Base-by-base conservation (phyloP, 2,797 vertebrate species). In the Lycodopsis pacificus region DNA sequence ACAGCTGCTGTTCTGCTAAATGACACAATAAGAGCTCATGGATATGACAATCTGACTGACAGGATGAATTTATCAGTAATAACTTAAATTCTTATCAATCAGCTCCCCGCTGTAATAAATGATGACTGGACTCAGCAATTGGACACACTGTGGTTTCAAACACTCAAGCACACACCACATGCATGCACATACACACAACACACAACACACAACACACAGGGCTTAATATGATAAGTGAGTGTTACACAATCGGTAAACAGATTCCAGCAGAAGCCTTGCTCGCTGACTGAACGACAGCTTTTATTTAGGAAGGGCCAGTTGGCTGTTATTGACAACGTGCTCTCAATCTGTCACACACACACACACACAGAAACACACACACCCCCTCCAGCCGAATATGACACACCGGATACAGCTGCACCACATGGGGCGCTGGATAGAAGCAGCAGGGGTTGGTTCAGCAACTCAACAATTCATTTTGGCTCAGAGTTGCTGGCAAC, bases 331-430 rank as follows among this genome's bases (percentile, higher is more conserved):
- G 71, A 90, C 64, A 69, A 84, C 66, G 83, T 71, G 65, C 68
- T 76, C 62, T 53, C 71, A 81, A 73, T 79, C 82, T 79, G 69
- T 58, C 77, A 38, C 53, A 7, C 20, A 3, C 34, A 25, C 70
- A 40, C 65, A 65, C 65, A 65, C 22, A 66, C 9, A 71, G 17
- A 70, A 12, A 36, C 27, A 57, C 19, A 49, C 48, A 30, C 54
- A 61, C 48, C 53, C 48, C 53, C 38, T 38, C 42, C 53, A 76
- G 78, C 48, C 7, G 3, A 81, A 79, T 44, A 63, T 12, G 27
- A 77, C 75, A 77, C 86, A 77, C 76, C 53, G 65, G 80, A 89
- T 80, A 86, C 87, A 92, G 86, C 89, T 89, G 81, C 82, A 48
- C 79, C 58, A 36, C 69, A 86, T 78, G 88, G 85, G 76, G 73